These are phyloP conservation scores for Drosophila setifemur DNA, from an alignment of 1,140 invertebrate genomes.

Conservation along the genomic window DNA sequence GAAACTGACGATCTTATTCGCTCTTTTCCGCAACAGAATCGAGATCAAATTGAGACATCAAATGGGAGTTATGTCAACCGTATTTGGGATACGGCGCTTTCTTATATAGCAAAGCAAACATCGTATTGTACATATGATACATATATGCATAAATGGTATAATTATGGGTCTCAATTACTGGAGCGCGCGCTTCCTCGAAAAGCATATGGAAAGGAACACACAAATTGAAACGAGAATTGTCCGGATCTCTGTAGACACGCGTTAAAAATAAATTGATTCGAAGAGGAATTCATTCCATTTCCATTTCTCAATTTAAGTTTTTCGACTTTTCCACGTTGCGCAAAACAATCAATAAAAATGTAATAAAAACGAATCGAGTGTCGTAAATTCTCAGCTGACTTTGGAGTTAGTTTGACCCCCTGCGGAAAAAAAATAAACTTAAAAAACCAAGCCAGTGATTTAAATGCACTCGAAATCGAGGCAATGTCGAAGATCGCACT, in stretches of 20 bases:
- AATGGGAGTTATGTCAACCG: constrained; percentile 46
- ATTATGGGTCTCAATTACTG: constrained; percentile 71
- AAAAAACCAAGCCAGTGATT: constrained; percentile 5
- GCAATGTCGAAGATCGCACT: constrained; percentile 21
- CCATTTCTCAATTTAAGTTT: constrained; percentile 31
- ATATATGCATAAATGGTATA: constrained; percentile 42
- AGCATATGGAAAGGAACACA: constrained; percentile 11
- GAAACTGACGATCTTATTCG: constrained; percentile 8
- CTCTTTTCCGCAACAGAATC: neutral
- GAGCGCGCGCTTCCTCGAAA: constrained; percentile 51
- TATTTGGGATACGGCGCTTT: constrained; percentile 18
- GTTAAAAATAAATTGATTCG: constrained; percentile 41
- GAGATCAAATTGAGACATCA: constrained; percentile 69
- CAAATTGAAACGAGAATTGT: constrained; percentile 47
- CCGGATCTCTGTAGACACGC: constrained; percentile 12
- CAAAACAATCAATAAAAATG: constrained; percentile 35
- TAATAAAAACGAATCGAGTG: constrained; percentile 14
- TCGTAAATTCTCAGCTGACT: constrained; percentile 8
- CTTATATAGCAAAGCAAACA: no score
- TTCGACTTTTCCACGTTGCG: constrained; percentile 12
- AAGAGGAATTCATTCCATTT: constrained; percentile 34
- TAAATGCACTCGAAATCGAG: constrained; percentile 8
- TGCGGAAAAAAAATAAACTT: constrained; percentile 2
- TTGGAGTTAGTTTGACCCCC: constrained; percentile 7
- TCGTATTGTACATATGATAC: neutral